phyloP scores from a whole-genome alignment of 2,888 invertebrate species.

The Nephrotoma guestfalica region DNA sequence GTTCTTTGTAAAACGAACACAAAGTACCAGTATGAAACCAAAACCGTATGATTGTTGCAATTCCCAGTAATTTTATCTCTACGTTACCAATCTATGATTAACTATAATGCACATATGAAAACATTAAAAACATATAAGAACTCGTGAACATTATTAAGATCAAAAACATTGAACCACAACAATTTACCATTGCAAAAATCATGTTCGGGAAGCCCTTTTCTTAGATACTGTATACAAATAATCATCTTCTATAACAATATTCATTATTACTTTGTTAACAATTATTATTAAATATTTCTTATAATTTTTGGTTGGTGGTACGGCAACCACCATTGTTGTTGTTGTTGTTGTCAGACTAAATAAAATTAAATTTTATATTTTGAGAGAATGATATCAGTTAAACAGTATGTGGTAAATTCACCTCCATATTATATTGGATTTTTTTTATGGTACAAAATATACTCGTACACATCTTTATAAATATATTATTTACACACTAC shows the following conservation, averaged over 20 bases:
- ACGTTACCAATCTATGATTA: no score
- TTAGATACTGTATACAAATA: neutral
- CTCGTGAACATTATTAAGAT: no score
- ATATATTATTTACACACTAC: neutral
- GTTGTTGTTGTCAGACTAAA: neutral
- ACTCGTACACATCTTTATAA: neutral
- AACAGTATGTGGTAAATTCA: neutral
- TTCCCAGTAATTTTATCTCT: no score
- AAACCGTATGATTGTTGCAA: no score
- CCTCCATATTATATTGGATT: neutral
- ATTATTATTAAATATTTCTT: neutral
- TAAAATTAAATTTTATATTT: neutral
- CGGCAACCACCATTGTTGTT: neutral
- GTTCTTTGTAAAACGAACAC: no score
- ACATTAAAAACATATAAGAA: no score
- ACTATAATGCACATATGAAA: no score
- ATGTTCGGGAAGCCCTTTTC: no score
- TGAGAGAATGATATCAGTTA: neutral
- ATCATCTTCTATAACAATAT: neutral
- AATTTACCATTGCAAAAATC: no score
- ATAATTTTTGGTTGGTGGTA: neutral
- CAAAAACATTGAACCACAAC: no score
- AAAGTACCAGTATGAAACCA: no score
- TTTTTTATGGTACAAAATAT: neutral
- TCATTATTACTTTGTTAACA: neutral